Conservation (phyloP, 2,888 invertebrate species). For the Entomobrya multifasciata region DNA sequence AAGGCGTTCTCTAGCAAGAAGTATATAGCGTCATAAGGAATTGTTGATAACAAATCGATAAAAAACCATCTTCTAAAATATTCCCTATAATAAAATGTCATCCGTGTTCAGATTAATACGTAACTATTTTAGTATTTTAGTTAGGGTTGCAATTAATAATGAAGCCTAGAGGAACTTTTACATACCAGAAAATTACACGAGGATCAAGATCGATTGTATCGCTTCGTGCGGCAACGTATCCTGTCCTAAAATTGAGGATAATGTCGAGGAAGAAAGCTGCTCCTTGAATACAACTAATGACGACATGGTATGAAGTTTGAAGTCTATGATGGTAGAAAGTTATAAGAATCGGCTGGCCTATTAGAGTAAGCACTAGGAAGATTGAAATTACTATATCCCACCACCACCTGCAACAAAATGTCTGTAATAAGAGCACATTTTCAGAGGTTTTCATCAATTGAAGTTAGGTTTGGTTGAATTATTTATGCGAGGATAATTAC, state of each 20-base stretch:
- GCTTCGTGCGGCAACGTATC: slow-evolving; percentile 45
- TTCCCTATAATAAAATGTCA: slow-evolving; percentile 40
- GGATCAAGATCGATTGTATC: slow-evolving; percentile 70
- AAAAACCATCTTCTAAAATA: slow-evolving; percentile 72
- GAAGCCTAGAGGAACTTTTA: not conserved
- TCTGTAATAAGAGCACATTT: too few species aligned
- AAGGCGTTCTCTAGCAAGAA: slow-evolving; percentile 14
- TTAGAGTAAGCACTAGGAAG: slow-evolving; percentile 60
- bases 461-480: too few species aligned
- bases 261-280: slow-evolving; percentile 72
- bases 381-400: slow-evolving; percentile 74
- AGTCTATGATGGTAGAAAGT: slow-evolving; percentile 59
- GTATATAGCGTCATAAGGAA: slow-evolving; percentile 72
- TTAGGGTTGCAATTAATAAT: not conserved
- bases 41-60: slow-evolving; percentile 71
- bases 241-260: slow-evolving; percentile 73
- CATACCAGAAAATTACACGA: slow-evolving; percentile 59
- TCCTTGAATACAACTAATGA: slow-evolving; percentile 47
- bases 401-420: slow-evolving; percentile 72
- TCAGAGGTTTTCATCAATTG: too few species aligned
- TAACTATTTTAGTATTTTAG: not conserved
- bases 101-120: too few species aligned
- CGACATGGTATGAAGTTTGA: slow-evolving; percentile 1
- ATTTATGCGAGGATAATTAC: slow-evolving; percentile 25
- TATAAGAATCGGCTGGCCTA: slow-evolving; percentile 72